These are phyloP conservation scores for Lamellibrachia luymesi DNA, from an alignment of 1,140 invertebrate genomes.

Conservation along the genomic window DNA sequence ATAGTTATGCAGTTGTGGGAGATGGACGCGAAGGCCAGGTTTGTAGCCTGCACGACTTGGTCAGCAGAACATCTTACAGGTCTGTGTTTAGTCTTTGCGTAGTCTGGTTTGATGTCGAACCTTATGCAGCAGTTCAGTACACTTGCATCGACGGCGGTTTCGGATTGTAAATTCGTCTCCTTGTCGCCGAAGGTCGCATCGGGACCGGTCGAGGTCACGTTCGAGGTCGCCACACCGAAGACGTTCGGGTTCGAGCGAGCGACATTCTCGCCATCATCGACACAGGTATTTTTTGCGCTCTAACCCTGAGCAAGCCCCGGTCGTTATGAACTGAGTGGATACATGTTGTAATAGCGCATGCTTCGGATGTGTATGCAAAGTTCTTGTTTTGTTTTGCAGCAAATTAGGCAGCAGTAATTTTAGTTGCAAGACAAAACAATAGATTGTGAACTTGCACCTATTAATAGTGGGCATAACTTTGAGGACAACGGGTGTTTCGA, in stretches of 20 bases:
- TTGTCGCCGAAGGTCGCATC: not conserved
- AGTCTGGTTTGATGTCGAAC: not conserved
- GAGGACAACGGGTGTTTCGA: not conserved
- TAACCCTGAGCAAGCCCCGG: not conserved
- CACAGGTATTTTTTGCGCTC: not conserved
- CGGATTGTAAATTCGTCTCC: slow-evolving; percentile 4
- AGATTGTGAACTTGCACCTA: not conserved
- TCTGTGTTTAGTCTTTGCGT: not conserved
- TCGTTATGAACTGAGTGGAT: not conserved
- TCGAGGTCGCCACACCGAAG: not conserved
- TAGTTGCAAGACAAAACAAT: not conserved
- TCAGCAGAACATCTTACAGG: not conserved
- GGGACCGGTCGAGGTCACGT: not conserved
- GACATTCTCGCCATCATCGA: not conserved
- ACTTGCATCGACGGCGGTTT: not conserved
- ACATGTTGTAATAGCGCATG: not conserved
- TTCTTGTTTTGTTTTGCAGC: not conserved
- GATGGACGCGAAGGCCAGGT: not conserved
- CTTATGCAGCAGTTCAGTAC: not conserved
- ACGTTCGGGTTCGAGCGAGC: not conserved
- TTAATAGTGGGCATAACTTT: not conserved
- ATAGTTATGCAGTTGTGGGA: not conserved
- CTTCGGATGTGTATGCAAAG: not conserved
- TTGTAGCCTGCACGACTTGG: not conserved
- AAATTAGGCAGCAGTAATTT: not conserved